These are phyloP conservation scores for Ceyx cyanopectus DNA, from an alignment of 2,113 vertebrate genomes.

Conservation along the genomic window DNA sequence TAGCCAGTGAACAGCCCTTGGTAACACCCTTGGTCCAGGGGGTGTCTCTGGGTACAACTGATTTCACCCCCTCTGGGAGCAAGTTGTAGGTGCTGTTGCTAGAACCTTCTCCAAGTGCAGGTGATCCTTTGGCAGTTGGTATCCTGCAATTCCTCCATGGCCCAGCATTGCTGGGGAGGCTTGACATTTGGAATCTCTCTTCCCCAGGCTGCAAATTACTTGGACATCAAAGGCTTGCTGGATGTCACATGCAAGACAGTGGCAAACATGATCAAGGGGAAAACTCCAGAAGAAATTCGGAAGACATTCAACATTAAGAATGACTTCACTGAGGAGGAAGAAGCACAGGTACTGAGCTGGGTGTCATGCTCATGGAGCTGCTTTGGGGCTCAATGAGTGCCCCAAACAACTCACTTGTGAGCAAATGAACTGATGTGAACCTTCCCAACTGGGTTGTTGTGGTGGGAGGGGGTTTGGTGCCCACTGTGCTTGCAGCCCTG, in stretches of 20 bases:
- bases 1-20: background rate
- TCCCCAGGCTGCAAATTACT: constrained; percentile 95
- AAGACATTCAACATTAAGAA: constrained; percentile 99
- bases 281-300: constrained; percentile 98
- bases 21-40: too few relatives aligned
- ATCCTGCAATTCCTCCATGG: background rate
- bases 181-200: constrained; percentile 6
- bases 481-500: background rate
- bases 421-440: background rate
- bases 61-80: background rate
- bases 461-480: background rate
- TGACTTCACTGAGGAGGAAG: constrained; percentile 99
- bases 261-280: constrained; percentile 99
- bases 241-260: constrained; percentile 99
- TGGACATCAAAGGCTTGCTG: constrained; percentile 99
- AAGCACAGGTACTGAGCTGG: constrained; percentile 89
- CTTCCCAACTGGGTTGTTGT: background rate
- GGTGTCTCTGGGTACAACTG: background rate
- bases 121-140: background rate
- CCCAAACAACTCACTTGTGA: background rate
- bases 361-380: background rate
- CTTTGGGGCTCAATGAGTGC: background rate
- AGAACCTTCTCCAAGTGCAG: background rate
- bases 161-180: background rate
- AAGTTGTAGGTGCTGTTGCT: background rate